These are phyloP conservation scores for Drosophila parthenogenetica DNA, from an alignment of 2,888 invertebrate species.

Conservation along the genomic window DNA sequence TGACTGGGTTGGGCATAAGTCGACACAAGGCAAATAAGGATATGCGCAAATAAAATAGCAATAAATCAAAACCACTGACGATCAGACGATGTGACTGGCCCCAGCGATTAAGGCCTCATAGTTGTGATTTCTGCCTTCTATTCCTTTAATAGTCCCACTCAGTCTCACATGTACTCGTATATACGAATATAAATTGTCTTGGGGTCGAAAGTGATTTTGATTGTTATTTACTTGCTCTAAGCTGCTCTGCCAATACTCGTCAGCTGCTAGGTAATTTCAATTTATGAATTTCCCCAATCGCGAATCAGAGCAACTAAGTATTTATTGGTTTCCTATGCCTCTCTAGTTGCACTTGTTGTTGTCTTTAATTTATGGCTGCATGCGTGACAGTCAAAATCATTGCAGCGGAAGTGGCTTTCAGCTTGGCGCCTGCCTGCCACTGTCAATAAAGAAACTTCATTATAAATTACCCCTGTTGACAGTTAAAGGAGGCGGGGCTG, in stretches of 20 bases:
- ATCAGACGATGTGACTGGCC: slow-evolving; percentile 73
- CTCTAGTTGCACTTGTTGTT: slow-evolving; percentile 15
- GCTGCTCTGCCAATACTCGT: slow-evolving; percentile 15
- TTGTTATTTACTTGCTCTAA: slow-evolving; percentile 70
- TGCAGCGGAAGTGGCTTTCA: slow-evolving; percentile 62
- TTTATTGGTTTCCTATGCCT: slow-evolving; percentile 35
- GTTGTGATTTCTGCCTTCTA: slow-evolving; percentile 60
- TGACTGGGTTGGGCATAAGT: slow-evolving; percentile 43
- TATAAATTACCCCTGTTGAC: slow-evolving; percentile 74
- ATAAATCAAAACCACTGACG: slow-evolving; percentile 80
- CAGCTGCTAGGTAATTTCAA: slow-evolving; percentile 45
- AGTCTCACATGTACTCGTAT: not conserved
- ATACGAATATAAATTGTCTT: slow-evolving; percentile 68
- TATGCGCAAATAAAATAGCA: slow-evolving; percentile 80
- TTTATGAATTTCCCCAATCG: slow-evolving; percentile 28
- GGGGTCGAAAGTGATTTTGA: slow-evolving; percentile 79
- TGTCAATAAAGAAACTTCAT: slow-evolving; percentile 70
- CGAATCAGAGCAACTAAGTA: slow-evolving; percentile 13
- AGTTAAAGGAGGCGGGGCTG: slow-evolving; percentile 42
- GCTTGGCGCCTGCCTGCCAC: slow-evolving; percentile 35
- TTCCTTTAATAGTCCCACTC: slow-evolving; percentile 20
- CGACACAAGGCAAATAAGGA: slow-evolving; percentile 75
- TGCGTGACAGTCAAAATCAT: slow-evolving; percentile 63
- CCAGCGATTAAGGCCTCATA: slow-evolving; percentile 72
- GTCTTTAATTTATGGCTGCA: slow-evolving; percentile 71